Evolutionary conservation across 2,888 invertebrate genomes (phyloP).

Genomic region (Terebella lapidaria): DNA sequence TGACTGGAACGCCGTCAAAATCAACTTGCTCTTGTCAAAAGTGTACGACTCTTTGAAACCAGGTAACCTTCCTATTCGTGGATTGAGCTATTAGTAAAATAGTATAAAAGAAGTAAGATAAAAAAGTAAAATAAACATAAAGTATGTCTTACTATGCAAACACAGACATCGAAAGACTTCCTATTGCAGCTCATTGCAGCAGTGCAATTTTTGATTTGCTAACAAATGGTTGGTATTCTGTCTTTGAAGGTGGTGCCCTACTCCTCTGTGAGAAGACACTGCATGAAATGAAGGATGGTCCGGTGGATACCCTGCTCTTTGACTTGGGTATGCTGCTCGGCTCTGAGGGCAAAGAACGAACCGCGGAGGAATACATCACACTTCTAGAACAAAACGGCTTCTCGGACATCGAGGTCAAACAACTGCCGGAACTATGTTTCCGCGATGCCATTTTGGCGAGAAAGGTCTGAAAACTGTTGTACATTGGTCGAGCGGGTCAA

Average conservation of each 20-base stretch:
- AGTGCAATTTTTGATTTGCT: too few relatives aligned
- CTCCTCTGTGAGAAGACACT: slow-evolving; percentile 31
- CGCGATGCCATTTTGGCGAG: slow-evolving; percentile 30
- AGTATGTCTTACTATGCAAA: too few relatives aligned
- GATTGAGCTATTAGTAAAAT: too few relatives aligned
- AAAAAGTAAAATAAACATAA: too few relatives aligned
- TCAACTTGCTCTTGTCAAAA: slow-evolving; percentile 30
- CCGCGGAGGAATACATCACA: slow-evolving; percentile 26
- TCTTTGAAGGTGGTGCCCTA: slow-evolving; percentile 33
- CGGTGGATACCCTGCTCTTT: slow-evolving; percentile 25
- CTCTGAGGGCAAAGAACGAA: slow-evolving; percentile 29
- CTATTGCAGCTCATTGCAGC: too few relatives aligned
- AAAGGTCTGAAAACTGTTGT: slow-evolving; percentile 22
- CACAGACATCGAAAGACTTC: too few relatives aligned
- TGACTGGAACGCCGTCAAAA: slow-evolving; percentile 29
- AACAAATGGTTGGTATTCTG: too few relatives aligned
- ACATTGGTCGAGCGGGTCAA: too few relatives aligned
- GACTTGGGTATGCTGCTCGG: slow-evolving; percentile 30
- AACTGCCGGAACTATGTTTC: slow-evolving; percentile 4
- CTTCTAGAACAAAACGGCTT: slow-evolving; percentile 30
- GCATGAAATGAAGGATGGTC: slow-evolving; percentile 26
- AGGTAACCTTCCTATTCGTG: too few relatives aligned
- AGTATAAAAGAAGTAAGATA: too few relatives aligned
- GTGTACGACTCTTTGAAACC: slow-evolving; percentile 30
- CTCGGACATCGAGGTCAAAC: slow-evolving; percentile 16